Conservation (phyloP, 2,113 vertebrate genomes). For the Opisthocomus hoazin region DNA sequence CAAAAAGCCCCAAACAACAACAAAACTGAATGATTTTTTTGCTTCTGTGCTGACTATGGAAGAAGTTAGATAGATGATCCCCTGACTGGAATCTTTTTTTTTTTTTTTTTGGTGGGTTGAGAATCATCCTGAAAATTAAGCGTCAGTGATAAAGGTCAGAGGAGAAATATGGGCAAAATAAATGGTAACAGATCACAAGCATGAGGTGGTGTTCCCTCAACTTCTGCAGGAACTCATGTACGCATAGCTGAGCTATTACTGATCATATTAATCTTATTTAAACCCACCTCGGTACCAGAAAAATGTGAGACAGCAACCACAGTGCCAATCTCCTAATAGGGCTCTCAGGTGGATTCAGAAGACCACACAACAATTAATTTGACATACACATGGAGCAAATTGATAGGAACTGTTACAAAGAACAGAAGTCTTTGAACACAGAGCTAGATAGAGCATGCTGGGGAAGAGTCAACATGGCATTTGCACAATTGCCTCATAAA, state of each 20-base stretch:
- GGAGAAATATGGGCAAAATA: not conserved
- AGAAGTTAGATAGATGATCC: not conserved
- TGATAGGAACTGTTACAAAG: not conserved
- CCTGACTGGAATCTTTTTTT: not conserved
- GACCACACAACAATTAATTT: constrained; percentile 19
- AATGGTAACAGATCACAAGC: not conserved
- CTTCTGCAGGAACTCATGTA: not conserved
- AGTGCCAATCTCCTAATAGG: not conserved
- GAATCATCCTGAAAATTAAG: not conserved
- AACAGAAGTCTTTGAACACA: not conserved
- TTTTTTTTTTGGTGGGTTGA: not conserved
- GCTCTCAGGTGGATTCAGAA: not conserved
- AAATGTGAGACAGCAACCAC: not conserved
- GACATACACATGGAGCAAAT: not conserved
- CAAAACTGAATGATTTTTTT: not conserved
- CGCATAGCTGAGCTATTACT: not conserved
- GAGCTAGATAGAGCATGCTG: not conserved
- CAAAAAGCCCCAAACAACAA: not conserved
- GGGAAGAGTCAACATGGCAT: not conserved
- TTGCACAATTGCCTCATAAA: not conserved
- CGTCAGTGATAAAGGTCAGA: not conserved
- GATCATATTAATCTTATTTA: not conserved
- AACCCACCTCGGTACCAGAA: not conserved
- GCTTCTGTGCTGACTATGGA: not conserved
- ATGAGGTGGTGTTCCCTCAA: not conserved